Percentiles rank a stretch among this genome's conserved stretches.
Evolutionary conservation across 2,888 invertebrate genomes (phyloP).

Genomic region (Ophraella communa): DNA sequence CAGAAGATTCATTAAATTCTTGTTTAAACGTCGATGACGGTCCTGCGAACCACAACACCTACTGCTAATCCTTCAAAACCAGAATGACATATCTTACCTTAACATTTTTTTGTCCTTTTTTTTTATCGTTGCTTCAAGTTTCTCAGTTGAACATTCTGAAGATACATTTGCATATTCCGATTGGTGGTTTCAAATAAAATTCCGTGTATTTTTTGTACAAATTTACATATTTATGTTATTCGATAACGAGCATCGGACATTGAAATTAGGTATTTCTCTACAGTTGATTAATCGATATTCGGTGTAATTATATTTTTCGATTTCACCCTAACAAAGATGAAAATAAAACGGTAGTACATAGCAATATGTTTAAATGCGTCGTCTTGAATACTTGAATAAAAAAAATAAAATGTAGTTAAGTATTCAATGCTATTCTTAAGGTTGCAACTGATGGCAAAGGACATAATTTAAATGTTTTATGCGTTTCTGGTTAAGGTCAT

Average conservation of each 20-base stretch:
- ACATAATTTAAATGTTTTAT: slow-evolving; percentile 23
- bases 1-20: too few species aligned
- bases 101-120: slow-evolving; percentile 11
- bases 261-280: slow-evolving; percentile 26
- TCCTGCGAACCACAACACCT: slow-evolving; percentile 24
- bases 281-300: slow-evolving; percentile 24
- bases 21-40: too few species aligned
- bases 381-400: not conserved
- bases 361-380: not conserved
- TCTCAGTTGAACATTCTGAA: slow-evolving; percentile 16
- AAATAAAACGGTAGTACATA: too few species aligned
- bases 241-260: slow-evolving; percentile 29
- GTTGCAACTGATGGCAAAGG: not conserved
- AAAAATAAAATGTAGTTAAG: not conserved
- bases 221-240: slow-evolving; percentile 32
- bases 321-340: too few species aligned
- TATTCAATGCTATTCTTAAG: slow-evolving; percentile 1
- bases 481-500: slow-evolving; percentile 29
- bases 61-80: slow-evolving; percentile 27
- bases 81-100: slow-evolving; percentile 32
- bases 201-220: slow-evolving; percentile 18
- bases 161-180: slow-evolving; percentile 30
- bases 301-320: slow-evolving; percentile 7
- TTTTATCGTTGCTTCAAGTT: slow-evolving; percentile 9
- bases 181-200: slow-evolving; percentile 33